Conservation (phyloP, 2,888 invertebrate genomes). For the Schizaphis graminum region DNA sequence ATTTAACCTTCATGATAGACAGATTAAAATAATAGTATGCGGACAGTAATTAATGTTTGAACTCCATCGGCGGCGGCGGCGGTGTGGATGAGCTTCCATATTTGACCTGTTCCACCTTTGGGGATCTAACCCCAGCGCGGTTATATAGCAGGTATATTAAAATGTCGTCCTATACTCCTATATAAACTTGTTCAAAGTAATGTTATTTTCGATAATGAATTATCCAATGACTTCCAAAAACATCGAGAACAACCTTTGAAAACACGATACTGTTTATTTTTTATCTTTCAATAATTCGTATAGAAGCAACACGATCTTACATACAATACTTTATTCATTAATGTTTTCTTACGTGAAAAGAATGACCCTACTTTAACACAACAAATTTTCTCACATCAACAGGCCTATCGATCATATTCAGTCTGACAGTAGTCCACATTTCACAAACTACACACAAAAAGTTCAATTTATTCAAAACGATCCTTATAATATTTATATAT, state of each 20-base stretch:
- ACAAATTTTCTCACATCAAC: conserved; percentile 55
- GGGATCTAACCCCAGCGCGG: conserved; percentile 10
- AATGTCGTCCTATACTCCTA: conserved; percentile 5
- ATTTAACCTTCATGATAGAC: conserved; percentile 25
- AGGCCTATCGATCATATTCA: conserved; percentile 62
- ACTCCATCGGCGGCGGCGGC: conserved; percentile 26
- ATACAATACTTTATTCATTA: conserved; percentile 43
- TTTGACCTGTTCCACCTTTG: conserved; percentile 49
- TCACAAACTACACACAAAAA: conserved; percentile 22
- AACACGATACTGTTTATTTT: neutral
- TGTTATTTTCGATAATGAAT: conserved; percentile 26
- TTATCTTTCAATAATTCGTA: neutral
- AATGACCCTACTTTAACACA: conserved; percentile 23
- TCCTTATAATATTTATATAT: neutral
- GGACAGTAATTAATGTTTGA: conserved; percentile 60
- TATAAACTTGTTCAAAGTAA: neutral
- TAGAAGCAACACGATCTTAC: neutral
- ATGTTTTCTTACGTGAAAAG: conserved; percentile 10
- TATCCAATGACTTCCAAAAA: neutral
- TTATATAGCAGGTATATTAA: conserved; percentile 28
- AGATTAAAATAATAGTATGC: conserved; percentile 44
- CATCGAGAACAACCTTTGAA: neutral
- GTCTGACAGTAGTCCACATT: conserved; percentile 49
- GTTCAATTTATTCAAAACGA: conserved; percentile 53
- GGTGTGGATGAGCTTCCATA: conserved; percentile 36